Evolutionary conservation across 2,888 invertebrate species (phyloP).

Genomic region (Eristalinus aeneus): DNA sequence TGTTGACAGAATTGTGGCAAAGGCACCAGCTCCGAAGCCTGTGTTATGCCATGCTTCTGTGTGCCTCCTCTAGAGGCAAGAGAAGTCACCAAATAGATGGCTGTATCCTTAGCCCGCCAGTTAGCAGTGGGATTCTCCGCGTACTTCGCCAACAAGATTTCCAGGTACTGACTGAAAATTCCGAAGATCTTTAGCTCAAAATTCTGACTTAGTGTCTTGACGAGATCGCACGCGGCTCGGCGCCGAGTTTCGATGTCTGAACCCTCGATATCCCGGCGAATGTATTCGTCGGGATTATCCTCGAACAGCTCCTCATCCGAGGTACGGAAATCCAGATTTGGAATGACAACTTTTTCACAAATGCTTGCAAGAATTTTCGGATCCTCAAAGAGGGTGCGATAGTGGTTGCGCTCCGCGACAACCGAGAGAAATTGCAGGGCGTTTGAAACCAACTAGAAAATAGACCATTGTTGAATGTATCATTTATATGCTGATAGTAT

Average conservation of each 20-base stretch:
- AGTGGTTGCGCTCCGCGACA: slow-evolving; percentile 94
- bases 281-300: slow-evolving; percentile 99
- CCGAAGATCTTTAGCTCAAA: slow-evolving; percentile 94
- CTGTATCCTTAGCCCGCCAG: slow-evolving; percentile 98
- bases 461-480: background rate
- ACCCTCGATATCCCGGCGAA: slow-evolving; percentile 97
- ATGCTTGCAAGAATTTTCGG: slow-evolving; percentile 92
- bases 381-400: slow-evolving; percentile 94
- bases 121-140: slow-evolving; percentile 87
- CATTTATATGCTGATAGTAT: background rate
- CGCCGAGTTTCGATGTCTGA: slow-evolving; percentile 98
- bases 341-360: slow-evolving; percentile 99
- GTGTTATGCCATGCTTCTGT: slow-evolving; percentile 94
- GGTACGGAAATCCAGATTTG: slow-evolving; percentile 97
- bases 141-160: slow-evolving; percentile 85
- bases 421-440: slow-evolving; percentile 97
- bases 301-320: slow-evolving; percentile 98
- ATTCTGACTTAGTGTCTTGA: slow-evolving; percentile 92
- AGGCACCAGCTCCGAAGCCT: slow-evolving; percentile 94
- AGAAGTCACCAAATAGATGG: slow-evolving; percentile 97
- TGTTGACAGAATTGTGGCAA: slow-evolving; percentile 93
- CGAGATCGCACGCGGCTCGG: slow-evolving; percentile 97
- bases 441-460: slow-evolving; percentile 92
- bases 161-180: slow-evolving; percentile 92
- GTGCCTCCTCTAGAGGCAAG: slow-evolving; percentile 95